Base-by-base conservation (phyloP, 2,888 invertebrate species). In the Heteromyza rotundicornis region DNA sequence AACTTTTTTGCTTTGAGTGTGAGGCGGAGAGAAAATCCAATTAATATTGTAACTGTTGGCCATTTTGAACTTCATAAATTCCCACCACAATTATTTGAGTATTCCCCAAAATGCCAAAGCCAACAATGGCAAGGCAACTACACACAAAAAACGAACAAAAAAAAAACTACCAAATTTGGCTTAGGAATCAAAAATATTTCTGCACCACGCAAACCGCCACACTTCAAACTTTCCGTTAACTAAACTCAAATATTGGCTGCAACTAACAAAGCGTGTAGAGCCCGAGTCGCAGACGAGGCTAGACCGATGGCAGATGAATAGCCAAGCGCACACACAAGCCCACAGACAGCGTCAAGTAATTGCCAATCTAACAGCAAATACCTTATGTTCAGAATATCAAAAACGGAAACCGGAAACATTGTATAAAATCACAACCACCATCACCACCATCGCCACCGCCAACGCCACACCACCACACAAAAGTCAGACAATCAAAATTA, bases 401-500 rank as follows among this genome's bases (percentile, higher is more conserved):
- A 73, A 74, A 75, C 54, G 59, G 61, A 67, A 51, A 57, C 60
- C 60, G 63, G 60, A 64, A 60, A 59, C 58, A 65, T 52, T 50
- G 53, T 36, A 55, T 50, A 51, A 57, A 57, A 65, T 40, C 59
- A 52, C n/a, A n/a, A n/a, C n/a, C n/a, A n/a, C n/a, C n/a, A n/a
- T n/a, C n/a, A n/a, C n/a, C n/a, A n/a, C n/a, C n/a, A n/a, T n/a
- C n/a, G n/a, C n/a, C n/a, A n/a, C n/a, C n/a, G n/a, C n/a, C n/a
- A n/a, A n/a, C n/a, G n/a, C n/a, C n/a, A n/a, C n/a, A n/a, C 32
- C 59, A 53, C 58, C 59, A 35, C 20, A 24, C 32, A 69, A 77
- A n/a, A 74, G 69, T 72, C 70, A 77, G 70, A 76, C 77, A 77
- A 77, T 75, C 77, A 74, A 68, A 71, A 65, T 59, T 51, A 60